Evolutionary conservation across 2,113 vertebrate genomes (phyloP), one percentile per base, ranked within the genome.

Genomic region (Burhinus bistriatus): DNA sequence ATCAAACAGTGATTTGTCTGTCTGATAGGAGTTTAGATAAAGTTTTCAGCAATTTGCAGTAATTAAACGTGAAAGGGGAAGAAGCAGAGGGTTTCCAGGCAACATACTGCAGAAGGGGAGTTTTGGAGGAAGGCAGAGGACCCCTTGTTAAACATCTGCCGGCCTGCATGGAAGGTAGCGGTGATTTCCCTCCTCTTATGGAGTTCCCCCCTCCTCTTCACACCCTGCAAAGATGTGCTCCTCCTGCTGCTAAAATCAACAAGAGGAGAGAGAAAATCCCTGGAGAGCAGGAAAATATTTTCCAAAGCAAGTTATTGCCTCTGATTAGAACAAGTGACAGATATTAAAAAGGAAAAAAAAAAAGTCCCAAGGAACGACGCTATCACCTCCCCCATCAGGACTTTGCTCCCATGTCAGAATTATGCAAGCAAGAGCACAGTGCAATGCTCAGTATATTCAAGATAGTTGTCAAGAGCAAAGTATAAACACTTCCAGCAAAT

Each of bases 401-500:
- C 97, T 97, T 97, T 95, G 93, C 79, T 93, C 96, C 86, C 32
- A 3, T 76, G 95, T 94, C 80, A 87, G 79, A 91, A 76, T 97
- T 96, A 91, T 95, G 88, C 90, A 96, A 93, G 92, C 71, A 83
- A 52, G 80, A 96, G 90, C 92, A 87, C 92, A 90, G 92, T 79
- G 88, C 96, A 97, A 34, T 42, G 82, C 90, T 94, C 7, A 5
- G n/a, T 47, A 64, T 64, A 84, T n/a, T 92, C 88, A 89, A 92
- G 95, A 93, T 62, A 93, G 86, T 57, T 95, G 95, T 96, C 72
- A 92, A 91, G 95, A 96, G 91, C 82, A 95, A 95, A 96, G 93
- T 85, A 95, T 96, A 97, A 97, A 97, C 91, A 94, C 59, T 95
- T 96, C 95, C 89, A 95, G 96, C 93, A 93, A 96, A 94, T 64